Evolutionary conservation across 53 echinoderm and acorn worm species (phyloP), one percentile per base, ranked within the genome.

Genomic region (Antedon mediterranea): DNA sequence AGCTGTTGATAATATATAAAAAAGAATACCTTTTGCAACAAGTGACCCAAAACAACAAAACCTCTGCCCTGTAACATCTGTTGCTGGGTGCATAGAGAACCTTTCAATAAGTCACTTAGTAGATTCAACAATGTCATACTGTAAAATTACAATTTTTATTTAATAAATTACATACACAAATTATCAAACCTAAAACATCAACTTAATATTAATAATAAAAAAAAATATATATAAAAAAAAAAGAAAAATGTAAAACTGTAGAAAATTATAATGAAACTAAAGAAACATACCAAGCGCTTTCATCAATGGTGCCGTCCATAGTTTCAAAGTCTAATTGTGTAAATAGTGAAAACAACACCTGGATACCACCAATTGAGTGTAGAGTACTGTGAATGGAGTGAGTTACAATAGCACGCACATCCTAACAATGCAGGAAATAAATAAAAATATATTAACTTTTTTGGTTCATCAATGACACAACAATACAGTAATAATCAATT

Each of bases 311-410:
- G 23, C 57, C 57, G 6, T 8, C 57, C 3, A 26, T 57, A 18
- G 57, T 57, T 57, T 81, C 71, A 70, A 74, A 90, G 43, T 98
- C 98, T 81, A 98, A 82, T 73, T 92, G 92, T 4, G 98, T 98
- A 82, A 98, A 93, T 33, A 92, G 85, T 9, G 98, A 92, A 79
- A 98, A 92, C 72, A 91, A 80, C 85, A 90, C 89, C 83, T 92
- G 91, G 74, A 92, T 92, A n/a, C 98, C 98, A 32, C 98, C 98
- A 15, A 98, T 98, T 83, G 98, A 98, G 85, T 98, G 98, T 78
- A 98, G 79, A 28, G 98, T 91, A 82, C 92, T 98, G 87, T 98
- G 98, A 70, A 98, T 98, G 88, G 98, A 93, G 86, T 92, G 98
- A 57, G 92, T 92, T 73, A 98, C 88, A 26, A 98, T 98, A 79